Evolutionary conservation across 1,140 invertebrate species (phyloP).

Genomic region (Grapholita molesta): DNA sequence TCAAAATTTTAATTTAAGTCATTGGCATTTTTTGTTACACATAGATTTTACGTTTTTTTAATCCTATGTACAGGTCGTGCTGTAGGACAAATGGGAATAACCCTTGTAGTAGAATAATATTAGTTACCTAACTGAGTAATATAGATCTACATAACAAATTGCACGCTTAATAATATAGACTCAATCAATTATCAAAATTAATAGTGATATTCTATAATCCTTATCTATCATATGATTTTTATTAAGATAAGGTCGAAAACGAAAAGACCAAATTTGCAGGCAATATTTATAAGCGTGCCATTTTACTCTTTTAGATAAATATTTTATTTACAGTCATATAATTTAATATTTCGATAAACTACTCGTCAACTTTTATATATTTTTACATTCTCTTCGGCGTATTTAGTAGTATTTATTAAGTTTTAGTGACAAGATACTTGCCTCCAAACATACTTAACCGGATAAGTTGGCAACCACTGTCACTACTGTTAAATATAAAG

Average conservation of each 20-base stretch:
- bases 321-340: neutral
- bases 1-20: too few species aligned
- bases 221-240: too few species aligned
- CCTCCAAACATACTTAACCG: neutral
- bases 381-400: neutral
- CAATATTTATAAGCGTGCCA: neutral
- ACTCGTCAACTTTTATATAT: slow-evolving; percentile 14
- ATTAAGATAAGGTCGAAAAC: neutral
- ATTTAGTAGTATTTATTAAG: too few species aligned
- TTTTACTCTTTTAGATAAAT: neutral
- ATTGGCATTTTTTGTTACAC: too few species aligned
- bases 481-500: too few species aligned
- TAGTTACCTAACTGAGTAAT: too few species aligned
- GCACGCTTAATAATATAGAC: neutral
- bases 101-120: neutral
- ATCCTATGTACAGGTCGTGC: too few species aligned
- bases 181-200: neutral
- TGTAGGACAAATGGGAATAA: neutral
- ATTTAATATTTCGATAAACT: neutral
- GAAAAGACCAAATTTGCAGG: neutral
- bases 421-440: too few species aligned
- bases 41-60: too few species aligned
- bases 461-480: too few species aligned
- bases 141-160: neutral
- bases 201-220: too few species aligned